Evolutionary conservation across 1,140 invertebrate genomes (phyloP).

Genomic region (Teleopsis dalmanni): DNA sequence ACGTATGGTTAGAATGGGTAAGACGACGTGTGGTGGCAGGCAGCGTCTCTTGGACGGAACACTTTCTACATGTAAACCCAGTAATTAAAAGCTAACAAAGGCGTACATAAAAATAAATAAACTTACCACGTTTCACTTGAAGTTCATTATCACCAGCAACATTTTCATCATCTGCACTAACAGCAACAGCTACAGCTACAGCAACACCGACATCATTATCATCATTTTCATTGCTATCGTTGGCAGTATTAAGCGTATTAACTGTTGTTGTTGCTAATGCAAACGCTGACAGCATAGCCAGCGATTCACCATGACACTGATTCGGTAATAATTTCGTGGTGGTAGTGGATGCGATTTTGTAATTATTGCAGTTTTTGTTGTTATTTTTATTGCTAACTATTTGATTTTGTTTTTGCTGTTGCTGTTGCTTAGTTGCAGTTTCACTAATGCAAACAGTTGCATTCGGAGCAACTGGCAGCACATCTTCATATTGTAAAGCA

Average conservation of each 20-base stretch:
- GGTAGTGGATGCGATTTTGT: too few species aligned
- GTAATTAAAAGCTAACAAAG: conserved; percentile 43
- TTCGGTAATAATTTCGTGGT: too few species aligned
- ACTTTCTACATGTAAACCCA: too few species aligned
- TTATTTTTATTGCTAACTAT: conserved; percentile 2
- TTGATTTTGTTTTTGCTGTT: background rate
- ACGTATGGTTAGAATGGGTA: too few species aligned
- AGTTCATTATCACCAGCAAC: conserved; percentile 29
- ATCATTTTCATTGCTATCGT: background rate
- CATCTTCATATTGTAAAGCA: background rate
- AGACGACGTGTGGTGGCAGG: too few species aligned
- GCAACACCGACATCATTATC: background rate
- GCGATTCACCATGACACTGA: too few species aligned
- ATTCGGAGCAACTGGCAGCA: too few species aligned
- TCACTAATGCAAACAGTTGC: too few species aligned
- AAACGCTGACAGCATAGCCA: background rate
- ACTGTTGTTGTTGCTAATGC: background rate
- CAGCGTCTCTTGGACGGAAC: too few species aligned
- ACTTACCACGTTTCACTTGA: conserved; percentile 14
- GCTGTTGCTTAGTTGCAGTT: too few species aligned
- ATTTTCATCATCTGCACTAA: conserved; percentile 14
- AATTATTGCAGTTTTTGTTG: background rate
- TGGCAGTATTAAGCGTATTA: too few species aligned
- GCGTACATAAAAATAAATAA: conserved; percentile 17
- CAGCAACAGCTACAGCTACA: background rate